Percentiles rank a stretch among this genome's conserved stretches.
Conservation (phyloP, 2,797 vertebrate genomes). For the Poecilia gillii region DNA sequence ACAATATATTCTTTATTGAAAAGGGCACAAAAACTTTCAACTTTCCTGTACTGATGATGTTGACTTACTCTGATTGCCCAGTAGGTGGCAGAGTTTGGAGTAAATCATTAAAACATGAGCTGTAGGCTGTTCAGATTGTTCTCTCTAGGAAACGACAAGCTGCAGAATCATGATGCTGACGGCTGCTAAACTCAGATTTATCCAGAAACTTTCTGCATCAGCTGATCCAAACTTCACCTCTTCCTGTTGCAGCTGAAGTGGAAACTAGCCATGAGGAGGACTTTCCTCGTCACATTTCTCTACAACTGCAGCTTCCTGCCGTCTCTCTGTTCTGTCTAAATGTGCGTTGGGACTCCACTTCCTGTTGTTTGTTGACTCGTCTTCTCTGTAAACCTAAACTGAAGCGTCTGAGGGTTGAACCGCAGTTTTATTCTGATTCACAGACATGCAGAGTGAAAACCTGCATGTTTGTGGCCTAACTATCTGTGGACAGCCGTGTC, state of each 20-base stretch:
- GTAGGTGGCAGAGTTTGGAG: not conserved
- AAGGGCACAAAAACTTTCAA: not conserved
- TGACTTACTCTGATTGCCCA: not conserved
- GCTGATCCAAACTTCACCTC: not conserved
- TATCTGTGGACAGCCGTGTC: not conserved
- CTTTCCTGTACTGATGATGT: not conserved
- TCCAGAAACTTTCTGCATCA: not conserved
- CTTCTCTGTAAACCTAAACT: conserved; percentile 38
- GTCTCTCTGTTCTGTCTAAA: conserved; percentile 45
- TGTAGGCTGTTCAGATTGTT: not conserved
- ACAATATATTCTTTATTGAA: not conserved
- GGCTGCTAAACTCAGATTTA: not conserved
- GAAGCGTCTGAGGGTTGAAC: conserved; percentile 23
- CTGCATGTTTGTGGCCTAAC: not conserved
- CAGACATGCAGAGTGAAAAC: not conserved
- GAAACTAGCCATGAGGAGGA: conserved; percentile 1
- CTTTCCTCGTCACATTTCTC: conserved; percentile 1
- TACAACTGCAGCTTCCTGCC: conserved; percentile 19
- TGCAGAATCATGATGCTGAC: conserved; percentile 1
- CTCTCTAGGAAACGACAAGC: not conserved
- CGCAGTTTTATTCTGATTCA: conserved; percentile 37
- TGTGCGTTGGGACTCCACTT: conserved; percentile 14
- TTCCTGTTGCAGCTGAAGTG: conserved; percentile 15
- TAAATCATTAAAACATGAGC: not conserved
- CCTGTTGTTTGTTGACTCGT: conserved; percentile 9